A percentile compares a stretch with the other conserved stretches of the same genome.
These are phyloP conservation scores for Hirtodrosophila duncani DNA, from an alignment of 2,888 invertebrate genomes.

Conservation along the genomic window DNA sequence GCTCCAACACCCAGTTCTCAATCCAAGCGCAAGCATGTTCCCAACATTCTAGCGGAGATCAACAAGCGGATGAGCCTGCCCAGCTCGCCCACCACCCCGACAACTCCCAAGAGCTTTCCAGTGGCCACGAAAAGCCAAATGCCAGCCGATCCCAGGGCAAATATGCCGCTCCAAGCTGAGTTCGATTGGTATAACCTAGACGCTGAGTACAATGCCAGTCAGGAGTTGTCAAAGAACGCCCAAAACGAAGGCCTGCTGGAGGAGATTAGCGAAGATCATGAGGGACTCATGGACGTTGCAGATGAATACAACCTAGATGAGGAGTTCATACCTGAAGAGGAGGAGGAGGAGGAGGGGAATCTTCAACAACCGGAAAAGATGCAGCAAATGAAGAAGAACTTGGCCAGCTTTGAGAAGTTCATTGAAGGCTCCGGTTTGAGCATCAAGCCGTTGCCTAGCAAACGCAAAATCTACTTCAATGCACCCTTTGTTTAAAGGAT, in stretches of 20 bases:
- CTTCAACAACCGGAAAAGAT: constrained; percentile 32
- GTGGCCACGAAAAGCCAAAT: constrained; percentile 38
- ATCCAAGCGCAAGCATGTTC: constrained; percentile 75
- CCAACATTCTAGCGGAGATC: constrained; percentile 76
- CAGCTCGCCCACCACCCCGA: constrained; percentile 64
- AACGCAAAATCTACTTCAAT: constrained; percentile 77
- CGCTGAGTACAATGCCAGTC: constrained; percentile 73
- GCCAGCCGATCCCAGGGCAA: constrained; percentile 42
- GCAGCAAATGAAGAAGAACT: constrained; percentile 65
- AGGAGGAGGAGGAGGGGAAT: not conserved
- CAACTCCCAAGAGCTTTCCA: constrained; percentile 40
- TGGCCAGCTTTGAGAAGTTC: constrained; percentile 76
- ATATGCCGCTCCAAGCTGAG: constrained; percentile 76
- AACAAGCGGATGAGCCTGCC: constrained; percentile 74
- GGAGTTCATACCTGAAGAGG: constrained; percentile 56
- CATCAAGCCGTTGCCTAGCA: constrained; percentile 76
- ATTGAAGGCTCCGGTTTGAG: constrained; percentile 75
- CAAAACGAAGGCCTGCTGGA: constrained; percentile 49
- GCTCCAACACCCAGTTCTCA: constrained; percentile 43
- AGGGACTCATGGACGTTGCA: constrained; percentile 55
- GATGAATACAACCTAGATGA: constrained; percentile 78
- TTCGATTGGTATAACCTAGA: constrained; percentile 79
- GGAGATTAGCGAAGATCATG: constrained; percentile 70
- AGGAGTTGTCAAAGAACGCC: constrained; percentile 41
- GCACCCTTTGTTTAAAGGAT: constrained; percentile 78